Conservation (phyloP, 2,888 invertebrate species). For the Drosophila putrida region DNA sequence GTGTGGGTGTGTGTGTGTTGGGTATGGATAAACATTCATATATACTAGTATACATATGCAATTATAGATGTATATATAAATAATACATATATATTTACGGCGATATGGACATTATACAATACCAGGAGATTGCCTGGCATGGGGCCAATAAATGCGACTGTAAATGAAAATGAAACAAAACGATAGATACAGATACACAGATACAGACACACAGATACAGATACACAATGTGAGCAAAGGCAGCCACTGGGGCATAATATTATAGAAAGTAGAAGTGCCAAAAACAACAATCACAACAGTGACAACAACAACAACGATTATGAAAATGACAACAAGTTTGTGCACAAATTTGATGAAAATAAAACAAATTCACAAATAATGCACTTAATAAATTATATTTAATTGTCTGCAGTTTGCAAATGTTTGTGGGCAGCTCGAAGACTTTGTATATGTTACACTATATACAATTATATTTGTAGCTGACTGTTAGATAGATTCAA, state of each 20-base stretch:
- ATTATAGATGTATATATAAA: conserved; percentile 2
- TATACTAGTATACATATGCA: conserved; percentile 6
- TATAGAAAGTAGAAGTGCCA: conserved; percentile 64
- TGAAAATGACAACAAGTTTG: conserved; percentile 42
- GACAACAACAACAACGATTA: conserved; percentile 26
- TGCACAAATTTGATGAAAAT: conserved; percentile 39
- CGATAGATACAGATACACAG: conserved; percentile 13
- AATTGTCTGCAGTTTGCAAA: conserved; percentile 15
- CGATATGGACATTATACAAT: conserved; percentile 75
- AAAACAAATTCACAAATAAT: conserved; percentile 30
- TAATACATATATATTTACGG: conserved; percentile 12
- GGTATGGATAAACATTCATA: conserved; percentile 15
- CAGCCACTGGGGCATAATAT: conserved; percentile 34
- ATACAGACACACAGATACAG: conserved; percentile 4
- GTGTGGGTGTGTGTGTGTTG: conserved; percentile 2
- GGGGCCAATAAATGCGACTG: conserved; percentile 72
- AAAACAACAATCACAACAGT: conserved; percentile 22
- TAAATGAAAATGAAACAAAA: conserved; percentile 63
- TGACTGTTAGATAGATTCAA: no score
- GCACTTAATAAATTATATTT: conserved; percentile 40
- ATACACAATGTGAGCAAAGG: conserved; percentile 4
- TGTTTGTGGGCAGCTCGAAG: background rate
- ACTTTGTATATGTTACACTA: background rate
- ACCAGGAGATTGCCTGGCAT: conserved; percentile 69
- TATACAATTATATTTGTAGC: no score